These are phyloP conservation scores for Talpa occidentalis DNA, from an alignment of 2,113 vertebrate species.

Conservation along the genomic window DNA sequence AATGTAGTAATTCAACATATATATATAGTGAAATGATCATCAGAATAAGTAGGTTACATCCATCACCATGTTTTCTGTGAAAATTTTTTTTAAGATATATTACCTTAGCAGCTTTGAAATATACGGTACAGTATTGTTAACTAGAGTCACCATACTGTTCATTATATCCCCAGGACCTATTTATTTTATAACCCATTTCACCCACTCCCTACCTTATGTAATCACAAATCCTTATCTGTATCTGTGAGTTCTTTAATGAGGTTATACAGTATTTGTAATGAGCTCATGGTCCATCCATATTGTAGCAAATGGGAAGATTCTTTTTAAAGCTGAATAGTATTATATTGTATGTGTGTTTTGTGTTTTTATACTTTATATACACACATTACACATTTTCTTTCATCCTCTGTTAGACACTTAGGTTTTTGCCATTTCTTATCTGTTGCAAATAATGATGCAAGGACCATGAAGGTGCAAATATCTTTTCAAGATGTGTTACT, in stretches of 20 bases:
- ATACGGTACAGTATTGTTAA: neutral
- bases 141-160: neutral
- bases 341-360: neutral
- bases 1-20: neutral
- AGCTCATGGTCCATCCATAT: neutral
- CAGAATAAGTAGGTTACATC: neutral
- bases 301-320: neutral
- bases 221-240: neutral
- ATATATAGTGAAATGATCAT: slow-evolving; percentile 14
- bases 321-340: neutral
- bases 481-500: neutral
- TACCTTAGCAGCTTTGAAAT: neutral
- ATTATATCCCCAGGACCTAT: neutral
- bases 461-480: neutral
- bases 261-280: neutral
- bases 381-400: neutral
- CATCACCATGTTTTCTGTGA: neutral
- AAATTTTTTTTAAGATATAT: neutral
- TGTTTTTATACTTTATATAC: neutral
- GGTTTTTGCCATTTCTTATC: neutral
- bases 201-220: neutral
- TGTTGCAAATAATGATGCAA: neutral
- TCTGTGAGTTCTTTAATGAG: neutral
- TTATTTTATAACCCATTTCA: neutral
- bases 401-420: neutral